These are phyloP conservation scores for Diorhabda sublineata DNA, from an alignment of 1,140 invertebrate genomes.

Conservation along the genomic window DNA sequence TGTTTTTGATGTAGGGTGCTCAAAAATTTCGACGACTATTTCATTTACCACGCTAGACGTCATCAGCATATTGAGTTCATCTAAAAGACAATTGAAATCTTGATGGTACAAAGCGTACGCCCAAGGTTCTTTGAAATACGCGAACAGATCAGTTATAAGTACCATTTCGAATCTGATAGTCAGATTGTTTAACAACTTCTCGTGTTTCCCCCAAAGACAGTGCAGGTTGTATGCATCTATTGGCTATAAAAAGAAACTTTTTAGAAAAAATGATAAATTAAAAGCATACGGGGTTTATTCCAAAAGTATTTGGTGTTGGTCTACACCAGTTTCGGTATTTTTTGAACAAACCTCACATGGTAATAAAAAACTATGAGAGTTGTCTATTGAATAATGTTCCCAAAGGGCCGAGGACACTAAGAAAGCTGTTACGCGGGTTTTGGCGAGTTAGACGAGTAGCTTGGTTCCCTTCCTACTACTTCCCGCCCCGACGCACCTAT, in stretches of 20 bases:
- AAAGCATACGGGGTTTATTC: neutral
- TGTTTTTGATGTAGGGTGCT: neutral
- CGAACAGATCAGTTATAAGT: constrained; percentile 56
- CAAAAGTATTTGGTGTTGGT: too few species aligned
- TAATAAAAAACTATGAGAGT: too few species aligned
- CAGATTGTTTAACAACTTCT: constrained; percentile 58
- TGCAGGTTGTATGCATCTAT: constrained; percentile 46
- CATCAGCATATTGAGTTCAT: constrained; percentile 36
- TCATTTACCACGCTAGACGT: constrained; percentile 27
- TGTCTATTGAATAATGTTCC: too few species aligned
- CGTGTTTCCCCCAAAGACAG: constrained; percentile 60
- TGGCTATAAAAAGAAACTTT: constrained; percentile 21
- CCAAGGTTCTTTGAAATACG: constrained; percentile 61
- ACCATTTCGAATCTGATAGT: constrained; percentile 52
- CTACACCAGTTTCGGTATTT: too few species aligned
- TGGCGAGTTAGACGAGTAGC: too few species aligned
- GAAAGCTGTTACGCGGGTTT: too few species aligned
- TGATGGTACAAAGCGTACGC: constrained; percentile 57
- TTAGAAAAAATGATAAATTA: constrained; percentile 7
- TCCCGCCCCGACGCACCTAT: too few species aligned
- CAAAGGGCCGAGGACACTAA: too few species aligned
- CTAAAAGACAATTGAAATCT: constrained; percentile 51
- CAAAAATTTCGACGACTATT: neutral
- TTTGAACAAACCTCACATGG: too few species aligned
- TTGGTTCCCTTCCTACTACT: too few species aligned